A percentile compares a stretch with the other conserved stretches of the same genome.
phyloP scores from a whole-genome alignment of 2,888 invertebrate species.

The Digitonthophagus gazella region DNA sequence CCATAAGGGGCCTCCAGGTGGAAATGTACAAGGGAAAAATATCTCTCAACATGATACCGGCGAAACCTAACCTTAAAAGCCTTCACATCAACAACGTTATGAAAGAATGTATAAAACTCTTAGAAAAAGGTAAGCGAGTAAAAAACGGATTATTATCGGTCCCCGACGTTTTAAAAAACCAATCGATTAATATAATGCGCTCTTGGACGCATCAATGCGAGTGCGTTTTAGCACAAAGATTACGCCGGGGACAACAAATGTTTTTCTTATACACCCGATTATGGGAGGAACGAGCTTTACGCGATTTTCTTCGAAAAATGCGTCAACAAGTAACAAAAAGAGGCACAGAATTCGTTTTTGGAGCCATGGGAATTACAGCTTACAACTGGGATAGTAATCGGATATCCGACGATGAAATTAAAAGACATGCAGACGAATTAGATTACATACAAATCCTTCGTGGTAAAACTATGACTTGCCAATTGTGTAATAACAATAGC shows the following conservation, averaged over 20 bases:
- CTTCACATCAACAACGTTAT: constrained; percentile 32
- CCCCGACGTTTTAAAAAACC: constrained; percentile 49
- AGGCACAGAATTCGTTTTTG: constrained; percentile 56
- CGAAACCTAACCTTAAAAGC: constrained; percentile 12
- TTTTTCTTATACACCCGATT: constrained; percentile 61
- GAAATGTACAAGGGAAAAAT: not conserved
- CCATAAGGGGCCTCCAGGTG: not conserved
- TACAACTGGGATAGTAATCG: constrained; percentile 65
- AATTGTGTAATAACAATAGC: constrained; percentile 51
- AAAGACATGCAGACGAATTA: constrained; percentile 58
- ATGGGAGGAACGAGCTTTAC: constrained; percentile 62
- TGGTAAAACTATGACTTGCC: constrained; percentile 56
- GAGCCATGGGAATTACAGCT: constrained; percentile 55
- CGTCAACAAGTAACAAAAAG: constrained; percentile 51
- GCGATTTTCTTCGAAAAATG: constrained; percentile 54
- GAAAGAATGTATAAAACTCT: constrained; percentile 32
- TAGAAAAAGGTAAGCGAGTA: constrained; percentile 32
- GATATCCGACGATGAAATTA: constrained; percentile 58
- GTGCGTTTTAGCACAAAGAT: constrained; percentile 59
- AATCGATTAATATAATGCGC: constrained; percentile 54
- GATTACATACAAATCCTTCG: constrained; percentile 57
- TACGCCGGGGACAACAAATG: constrained; percentile 63
- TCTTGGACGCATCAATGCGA: constrained; percentile 58
- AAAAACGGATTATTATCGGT: constrained; percentile 24
- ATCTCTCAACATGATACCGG: constrained; percentile 1